phyloP scores from a whole-genome alignment of 2,113 vertebrate species.

The Cyanoliseus patagonus region DNA sequence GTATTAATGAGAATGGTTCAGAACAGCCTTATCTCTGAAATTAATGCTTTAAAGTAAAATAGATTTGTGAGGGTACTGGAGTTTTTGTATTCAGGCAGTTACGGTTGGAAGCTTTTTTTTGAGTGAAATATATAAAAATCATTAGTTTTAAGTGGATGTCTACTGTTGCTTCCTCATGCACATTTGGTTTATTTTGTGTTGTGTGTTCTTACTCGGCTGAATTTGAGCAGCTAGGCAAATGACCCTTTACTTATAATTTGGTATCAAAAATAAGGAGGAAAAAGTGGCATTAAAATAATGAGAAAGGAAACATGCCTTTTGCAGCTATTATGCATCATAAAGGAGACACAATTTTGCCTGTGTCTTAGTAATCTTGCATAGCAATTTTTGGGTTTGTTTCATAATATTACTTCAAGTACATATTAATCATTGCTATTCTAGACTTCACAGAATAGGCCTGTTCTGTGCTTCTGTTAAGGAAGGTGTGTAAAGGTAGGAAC shows the following conservation, averaged over 20 bases:
- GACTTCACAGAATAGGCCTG: not conserved
- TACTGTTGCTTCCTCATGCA: not conserved
- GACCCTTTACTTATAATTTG: not conserved
- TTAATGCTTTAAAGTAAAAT: not conserved
- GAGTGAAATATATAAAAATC: not conserved
- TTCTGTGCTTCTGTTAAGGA: not conserved
- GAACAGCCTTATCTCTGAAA: not conserved
- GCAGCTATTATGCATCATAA: not conserved
- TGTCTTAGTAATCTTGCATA: not conserved
- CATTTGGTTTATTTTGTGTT: not conserved
- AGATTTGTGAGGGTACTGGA: not conserved
- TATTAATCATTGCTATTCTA: not conserved
- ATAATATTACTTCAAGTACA: not conserved
- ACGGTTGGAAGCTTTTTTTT: not conserved
- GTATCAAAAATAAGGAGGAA: not conserved
- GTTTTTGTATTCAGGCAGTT: not conserved
- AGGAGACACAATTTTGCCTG: not conserved
- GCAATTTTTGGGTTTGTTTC: not conserved
- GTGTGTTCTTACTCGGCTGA: not conserved
- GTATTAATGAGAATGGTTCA: not conserved
- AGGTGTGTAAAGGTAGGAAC: not conserved
- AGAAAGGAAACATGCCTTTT: not conserved
- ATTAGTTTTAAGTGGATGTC: fast-evolving
- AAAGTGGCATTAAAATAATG: not conserved
- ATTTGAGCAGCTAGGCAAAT: not conserved